These are phyloP conservation scores for Epinotia ramella DNA, from an alignment of 2,888 invertebrate species.

Conservation along the genomic window DNA sequence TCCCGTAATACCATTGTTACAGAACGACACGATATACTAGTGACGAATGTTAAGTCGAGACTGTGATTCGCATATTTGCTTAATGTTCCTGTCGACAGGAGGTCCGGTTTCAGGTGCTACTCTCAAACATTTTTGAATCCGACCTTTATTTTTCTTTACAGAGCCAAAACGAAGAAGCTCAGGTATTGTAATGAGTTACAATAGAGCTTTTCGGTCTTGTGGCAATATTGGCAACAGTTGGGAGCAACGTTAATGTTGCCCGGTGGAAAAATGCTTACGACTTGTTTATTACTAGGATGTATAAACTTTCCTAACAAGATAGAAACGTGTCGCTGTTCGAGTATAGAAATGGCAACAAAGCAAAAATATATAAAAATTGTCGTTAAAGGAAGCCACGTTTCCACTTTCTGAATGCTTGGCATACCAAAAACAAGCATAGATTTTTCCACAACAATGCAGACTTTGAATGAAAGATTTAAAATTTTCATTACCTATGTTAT, in stretches of 20 bases:
- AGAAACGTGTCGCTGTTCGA: constrained; percentile 12
- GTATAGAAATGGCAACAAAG: background rate
- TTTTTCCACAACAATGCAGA: background rate
- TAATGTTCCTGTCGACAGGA: constrained; percentile 10
- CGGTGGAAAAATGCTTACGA: constrained; percentile 15
- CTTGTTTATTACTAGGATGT: constrained; percentile 18
- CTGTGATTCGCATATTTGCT: background rate
- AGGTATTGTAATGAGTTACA: background rate
- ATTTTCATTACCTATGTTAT: background rate
- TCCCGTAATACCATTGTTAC: background rate
- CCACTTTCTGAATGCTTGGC: background rate
- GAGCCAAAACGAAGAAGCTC: background rate
- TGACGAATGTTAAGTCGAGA: background rate
- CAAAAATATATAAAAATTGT: background rate
- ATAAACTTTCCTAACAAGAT: constrained; percentile 27
- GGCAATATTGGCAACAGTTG: background rate
- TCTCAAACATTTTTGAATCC: constrained; percentile 15
- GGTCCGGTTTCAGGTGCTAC: background rate
- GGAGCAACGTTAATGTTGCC: constrained; percentile 1
- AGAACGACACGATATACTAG: background rate
- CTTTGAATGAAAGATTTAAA: background rate
- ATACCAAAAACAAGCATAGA: background rate
- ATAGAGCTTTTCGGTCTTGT: background rate
- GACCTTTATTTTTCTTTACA: background rate
- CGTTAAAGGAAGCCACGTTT: background rate